Evolutionary conservation across 2,797 vertebrate species (phyloP).

Genomic region (Sebastiscus albofasciatus): DNA sequence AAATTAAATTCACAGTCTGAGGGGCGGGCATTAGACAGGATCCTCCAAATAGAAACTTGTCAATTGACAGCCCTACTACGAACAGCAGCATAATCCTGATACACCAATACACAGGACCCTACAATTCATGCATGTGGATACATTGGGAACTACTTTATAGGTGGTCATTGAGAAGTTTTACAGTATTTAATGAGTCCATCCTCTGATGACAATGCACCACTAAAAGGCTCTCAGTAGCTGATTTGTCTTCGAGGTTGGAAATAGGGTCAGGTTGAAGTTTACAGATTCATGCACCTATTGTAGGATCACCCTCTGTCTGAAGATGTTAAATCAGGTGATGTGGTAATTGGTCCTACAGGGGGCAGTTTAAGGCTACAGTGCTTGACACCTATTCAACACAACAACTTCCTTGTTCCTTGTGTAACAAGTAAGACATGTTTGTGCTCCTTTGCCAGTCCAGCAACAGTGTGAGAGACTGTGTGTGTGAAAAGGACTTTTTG

Average conservation of each 20-base stretch:
- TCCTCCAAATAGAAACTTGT: conserved; percentile 22
- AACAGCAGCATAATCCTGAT: background rate
- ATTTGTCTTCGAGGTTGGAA: background rate
- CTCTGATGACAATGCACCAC: background rate
- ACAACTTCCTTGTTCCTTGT: conserved; percentile 54
- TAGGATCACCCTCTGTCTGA: background rate
- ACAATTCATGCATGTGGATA: background rate
- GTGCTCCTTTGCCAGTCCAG: background rate
- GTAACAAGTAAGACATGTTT: background rate
- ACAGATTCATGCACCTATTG: background rate
- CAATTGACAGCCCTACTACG: too few relatives aligned
- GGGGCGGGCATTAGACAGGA: conserved; percentile 45
- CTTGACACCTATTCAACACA: conserved; percentile 3
- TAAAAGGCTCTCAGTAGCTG: background rate
- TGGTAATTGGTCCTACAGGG: conserved; percentile 56
- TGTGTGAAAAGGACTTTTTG: too few relatives aligned
- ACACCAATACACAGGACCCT: background rate
- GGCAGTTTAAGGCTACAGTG: conserved; percentile 51
- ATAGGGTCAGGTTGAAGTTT: background rate
- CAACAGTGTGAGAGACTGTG: background rate
- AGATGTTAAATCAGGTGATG: conserved; percentile 14
- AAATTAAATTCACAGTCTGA: conserved; percentile 53
- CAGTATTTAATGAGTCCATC: background rate
- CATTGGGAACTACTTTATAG: background rate
- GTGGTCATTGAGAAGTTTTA: background rate